A percentile compares a stretch with the other conserved stretches of the same genome.
Conservation (phyloP, 2,113 vertebrate species). For the Dinomys branickii region DNA sequence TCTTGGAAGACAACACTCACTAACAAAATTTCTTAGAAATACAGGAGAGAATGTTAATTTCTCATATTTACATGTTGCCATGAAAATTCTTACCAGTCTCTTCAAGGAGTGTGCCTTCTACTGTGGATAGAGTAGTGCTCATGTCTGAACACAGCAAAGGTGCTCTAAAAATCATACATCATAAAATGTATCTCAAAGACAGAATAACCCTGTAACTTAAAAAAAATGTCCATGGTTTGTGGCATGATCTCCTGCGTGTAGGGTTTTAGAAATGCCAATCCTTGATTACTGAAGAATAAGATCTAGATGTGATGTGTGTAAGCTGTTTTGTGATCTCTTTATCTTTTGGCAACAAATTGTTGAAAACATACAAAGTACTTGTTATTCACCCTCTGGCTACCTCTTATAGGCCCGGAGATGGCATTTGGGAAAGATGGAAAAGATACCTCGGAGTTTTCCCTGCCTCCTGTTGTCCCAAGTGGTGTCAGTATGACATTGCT, state of each 20-base stretch:
- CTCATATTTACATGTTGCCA: neutral
- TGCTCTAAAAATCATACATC: neutral
- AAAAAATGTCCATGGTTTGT: neutral
- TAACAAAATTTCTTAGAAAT: neutral
- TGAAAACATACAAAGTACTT: slow-evolving; percentile 5
- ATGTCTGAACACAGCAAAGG: neutral
- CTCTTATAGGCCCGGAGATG: neutral
- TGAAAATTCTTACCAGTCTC: neutral
- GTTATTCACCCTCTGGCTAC: neutral
- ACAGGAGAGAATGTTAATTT: neutral
- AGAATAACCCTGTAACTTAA: neutral
- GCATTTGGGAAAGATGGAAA: slow-evolving; percentile 12
- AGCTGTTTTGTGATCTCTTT: neutral
- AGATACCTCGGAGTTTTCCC: neutral
- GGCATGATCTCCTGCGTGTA: neutral
- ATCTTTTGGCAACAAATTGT: neutral
- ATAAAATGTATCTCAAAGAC: neutral
- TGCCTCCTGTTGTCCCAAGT: neutral
- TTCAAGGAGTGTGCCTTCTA: neutral
- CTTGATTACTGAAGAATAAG: neutral
- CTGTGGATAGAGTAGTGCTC: neutral
- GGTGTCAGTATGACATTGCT: neutral
- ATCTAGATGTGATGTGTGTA: neutral
- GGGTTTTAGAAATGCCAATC: neutral
- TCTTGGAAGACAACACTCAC: neutral